Conservation (phyloP, 2,888 invertebrate species). For the Allygus modestus region DNA sequence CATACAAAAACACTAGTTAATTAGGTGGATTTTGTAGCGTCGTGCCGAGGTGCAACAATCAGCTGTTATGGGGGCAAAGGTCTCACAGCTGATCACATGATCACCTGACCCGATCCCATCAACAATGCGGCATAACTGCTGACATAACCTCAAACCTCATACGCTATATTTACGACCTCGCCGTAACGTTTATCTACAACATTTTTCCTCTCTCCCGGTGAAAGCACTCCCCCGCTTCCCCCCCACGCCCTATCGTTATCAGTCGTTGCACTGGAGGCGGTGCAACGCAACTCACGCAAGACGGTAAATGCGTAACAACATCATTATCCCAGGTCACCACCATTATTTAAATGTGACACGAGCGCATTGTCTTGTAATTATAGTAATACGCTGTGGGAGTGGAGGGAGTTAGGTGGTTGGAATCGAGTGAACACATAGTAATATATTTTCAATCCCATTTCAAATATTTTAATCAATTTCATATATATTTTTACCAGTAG, state of each 20-base stretch:
- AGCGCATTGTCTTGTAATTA: too few species aligned
- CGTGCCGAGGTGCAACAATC: slow-evolving; percentile 10
- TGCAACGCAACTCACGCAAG: background rate
- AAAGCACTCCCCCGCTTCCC: background rate
- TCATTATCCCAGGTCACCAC: background rate
- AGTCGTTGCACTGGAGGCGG: background rate
- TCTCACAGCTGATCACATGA: slow-evolving; percentile 2
- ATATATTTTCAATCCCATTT: too few species aligned
- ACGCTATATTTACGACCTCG: slow-evolving; percentile 5
- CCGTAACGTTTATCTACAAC: slow-evolving; percentile 1
- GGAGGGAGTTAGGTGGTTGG: too few species aligned
- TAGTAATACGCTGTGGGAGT: too few species aligned
- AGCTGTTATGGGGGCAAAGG: background rate
- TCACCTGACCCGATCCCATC: slow-evolving; percentile 25
- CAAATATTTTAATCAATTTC: too few species aligned
- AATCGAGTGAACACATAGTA: too few species aligned
- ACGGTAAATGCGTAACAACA: background rate
- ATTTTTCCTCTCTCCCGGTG: background rate
- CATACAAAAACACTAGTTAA: background rate
- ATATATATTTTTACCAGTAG: too few species aligned
- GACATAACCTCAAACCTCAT: slow-evolving; percentile 33
- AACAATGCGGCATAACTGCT: background rate
- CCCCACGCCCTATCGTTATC: background rate
- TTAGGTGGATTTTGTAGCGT: background rate
- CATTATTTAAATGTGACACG: background rate